Evolutionary conservation across 2,113 vertebrate genomes (phyloP), one percentile per base, ranked within the genome.

Genomic region (Acrocephalus arundinaceus): DNA sequence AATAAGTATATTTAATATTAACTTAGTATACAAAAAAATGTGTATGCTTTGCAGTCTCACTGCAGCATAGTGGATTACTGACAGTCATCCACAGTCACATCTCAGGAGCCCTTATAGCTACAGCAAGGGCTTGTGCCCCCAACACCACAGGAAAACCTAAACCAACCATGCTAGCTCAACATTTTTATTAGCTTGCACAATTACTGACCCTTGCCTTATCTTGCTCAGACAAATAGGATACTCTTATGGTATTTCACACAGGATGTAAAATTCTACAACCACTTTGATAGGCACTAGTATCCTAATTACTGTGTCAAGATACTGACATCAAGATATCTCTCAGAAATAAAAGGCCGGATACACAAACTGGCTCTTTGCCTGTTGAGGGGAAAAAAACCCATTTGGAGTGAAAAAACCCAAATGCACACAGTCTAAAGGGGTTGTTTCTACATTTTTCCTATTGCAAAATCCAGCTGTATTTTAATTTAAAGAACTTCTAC

Each of bases 231-330:
- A 96, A 90, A 73, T 62, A 70, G 52, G 74, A 81, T 84, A 89
- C 80, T 71, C 55, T 70, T 48, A 48, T 48, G 61, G 54, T 84
- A 89, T 87, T 97, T 91, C 95, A 85, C 59, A 94, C 62, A 85
- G 55, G 94, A 49, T 86, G 28, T 83, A 96, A 96, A 97, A 96
- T 87, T 67, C 94, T 91, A 97, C 55, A 84, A 59, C 49, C 49
- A 70, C 94, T 97, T 48, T 97, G 88, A 97, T 81, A 91, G 86
- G 76, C 63, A 96, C 20, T 72, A 93, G 58, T 55, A 86, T 85
- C 90, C 87, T 92, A 96, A 95, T 91, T 97, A 97, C 46, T 51
- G 37, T 72, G 96, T 96, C 95, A 94, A 96, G 95, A 97, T 80
- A 96, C 57, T 87, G 71, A 90, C 85, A 96, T 85, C 87, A 94